Evolutionary conservation across 2,113 vertebrate genomes (phyloP), one percentile per base, ranked within the genome.

Genomic region (Orycteropus afer): DNA sequence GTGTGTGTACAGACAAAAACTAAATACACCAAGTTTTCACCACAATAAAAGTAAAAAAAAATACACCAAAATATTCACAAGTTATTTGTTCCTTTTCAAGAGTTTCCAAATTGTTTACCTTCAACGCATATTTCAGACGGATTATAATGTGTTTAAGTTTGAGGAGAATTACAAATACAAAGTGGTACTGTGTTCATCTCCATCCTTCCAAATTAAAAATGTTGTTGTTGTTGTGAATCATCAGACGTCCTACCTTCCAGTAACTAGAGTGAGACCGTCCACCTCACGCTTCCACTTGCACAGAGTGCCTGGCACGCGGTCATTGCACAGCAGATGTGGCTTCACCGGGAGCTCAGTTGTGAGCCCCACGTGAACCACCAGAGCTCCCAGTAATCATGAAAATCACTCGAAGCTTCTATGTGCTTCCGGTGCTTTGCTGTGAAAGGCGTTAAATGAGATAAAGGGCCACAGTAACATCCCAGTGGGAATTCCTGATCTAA

Each of bases 191-290:
- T 32, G 82, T 88, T 92, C 49, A 67, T 94, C 85, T 96, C 94
- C 95, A 9, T 82, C 34, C 94, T 92, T 94, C 90, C 78, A 32
- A 78, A 87, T 93, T 40, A 79, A 73, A 88, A 77, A 86, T 1
- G 59, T n/a, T n/a, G n/a, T n/a, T n/a, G n/a, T n/a, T n/a, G n/a
- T n/a, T n/a, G 89, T 96, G 96, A 97, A 45, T 97, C 96, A 97
- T 65, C 76, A 22, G 32, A 89, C 91, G 89, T 90, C 95, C 93
- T 76, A 95, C 93, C 88, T 96, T 95, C 95, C 97, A 97, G 96
- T 92, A 97, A 96, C 47, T 42, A 37, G 34, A 34, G 34, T 73
- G 91, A 89, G 92, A 73, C 89, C 51, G n/a, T 37, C 57, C 53
- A 9, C 51, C 22, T 27, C 47, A 8, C 13, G 45, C 29, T 77